Evolutionary conservation across 2,888 invertebrate genomes (phyloP), one percentile per base, ranked within the genome.

Genomic region (Clitarchus hookeri): DNA sequence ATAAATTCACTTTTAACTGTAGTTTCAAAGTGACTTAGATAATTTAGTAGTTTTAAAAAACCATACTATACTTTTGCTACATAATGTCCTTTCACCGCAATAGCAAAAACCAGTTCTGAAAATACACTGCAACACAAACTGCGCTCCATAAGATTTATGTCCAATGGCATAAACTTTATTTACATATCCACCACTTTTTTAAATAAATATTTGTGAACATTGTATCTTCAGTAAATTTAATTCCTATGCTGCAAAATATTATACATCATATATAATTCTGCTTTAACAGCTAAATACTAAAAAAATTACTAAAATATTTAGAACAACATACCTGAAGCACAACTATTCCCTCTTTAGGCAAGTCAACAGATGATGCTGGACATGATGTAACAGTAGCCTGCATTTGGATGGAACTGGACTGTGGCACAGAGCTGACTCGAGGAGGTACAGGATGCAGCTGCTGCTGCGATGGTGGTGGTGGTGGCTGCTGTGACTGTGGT

Each of bases 341-440:
- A 86, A 95, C 94, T 84, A 95, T 91, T 88, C 95, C 95, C 89
- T 95, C 95, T 88, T 94, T 94, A 87, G 94, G 93, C 89, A 94
- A 91, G 84, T 92, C 91, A 54, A 93, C 93, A 87, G 92, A 92
- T 87, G 92, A 92, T 0, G 92, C 92, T 26, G 93, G 93, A 86
- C 93, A 94, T 0, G 95, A 95, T 19, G 95, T 95, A 85, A 96
- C 95, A 44, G 95, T 95, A 84, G 95, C 95, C 88, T 94, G 93
- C 53, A 95, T 94, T 82, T 94, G 92, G n/a, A 94, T 94, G 16
- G 44, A 83, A n/a, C 26, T 27, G n/a, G 82, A 84, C 48, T 87
- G 86, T 84, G 85, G 83, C 86, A 88, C 44, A 87, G 89, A 83
- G 88, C 82, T 82, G 27, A 27, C 82, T 13, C 36, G 36, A 23